phyloP scores from a whole-genome alignment of 2,113 vertebrate species.

The Rhineura floridana region DNA sequence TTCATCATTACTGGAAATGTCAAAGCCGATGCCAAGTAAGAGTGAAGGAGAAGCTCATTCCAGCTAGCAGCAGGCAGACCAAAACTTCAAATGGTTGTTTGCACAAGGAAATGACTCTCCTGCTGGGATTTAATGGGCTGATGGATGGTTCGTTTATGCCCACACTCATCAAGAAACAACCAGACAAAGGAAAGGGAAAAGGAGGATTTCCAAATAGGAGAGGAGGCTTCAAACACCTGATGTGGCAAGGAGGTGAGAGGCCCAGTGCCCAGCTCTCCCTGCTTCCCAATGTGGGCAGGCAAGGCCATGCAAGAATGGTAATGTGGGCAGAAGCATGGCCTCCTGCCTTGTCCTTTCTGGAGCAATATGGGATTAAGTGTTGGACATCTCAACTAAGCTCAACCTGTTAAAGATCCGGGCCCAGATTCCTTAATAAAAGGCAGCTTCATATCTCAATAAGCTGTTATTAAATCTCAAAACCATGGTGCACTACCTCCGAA shows the following conservation, averaged over 20 bases:
- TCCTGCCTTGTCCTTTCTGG: accelerated
- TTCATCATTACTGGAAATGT: constrained; percentile 1
- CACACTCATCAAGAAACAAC: not conserved
- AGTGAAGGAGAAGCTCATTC: not conserved
- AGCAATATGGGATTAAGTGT: not conserved
- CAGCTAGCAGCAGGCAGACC: constrained; percentile 12
- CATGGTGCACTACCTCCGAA: not conserved
- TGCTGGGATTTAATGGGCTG: constrained; percentile 36
- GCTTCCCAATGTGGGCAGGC: not conserved
- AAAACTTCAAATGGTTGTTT: constrained; percentile 23
- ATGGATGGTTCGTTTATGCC: constrained; percentile 15
- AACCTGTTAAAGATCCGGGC: not conserved
- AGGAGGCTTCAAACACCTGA: not conserved
- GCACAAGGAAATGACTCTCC: constrained; percentile 26
- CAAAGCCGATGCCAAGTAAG: not conserved
- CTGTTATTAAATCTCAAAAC: not conserved
- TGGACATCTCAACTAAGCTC: not conserved
- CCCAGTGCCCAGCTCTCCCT: not conserved
- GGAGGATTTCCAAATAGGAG: not conserved
- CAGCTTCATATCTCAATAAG: not conserved
- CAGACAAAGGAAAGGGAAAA: not conserved
- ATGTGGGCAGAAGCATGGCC: too few species aligned
- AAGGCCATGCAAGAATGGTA: not conserved
- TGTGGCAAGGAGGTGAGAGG: not conserved
- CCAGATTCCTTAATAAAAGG: not conserved